Evolutionary conservation across 2,113 vertebrate genomes (phyloP).

Genomic region (Takifugu bimaculatus): DNA sequence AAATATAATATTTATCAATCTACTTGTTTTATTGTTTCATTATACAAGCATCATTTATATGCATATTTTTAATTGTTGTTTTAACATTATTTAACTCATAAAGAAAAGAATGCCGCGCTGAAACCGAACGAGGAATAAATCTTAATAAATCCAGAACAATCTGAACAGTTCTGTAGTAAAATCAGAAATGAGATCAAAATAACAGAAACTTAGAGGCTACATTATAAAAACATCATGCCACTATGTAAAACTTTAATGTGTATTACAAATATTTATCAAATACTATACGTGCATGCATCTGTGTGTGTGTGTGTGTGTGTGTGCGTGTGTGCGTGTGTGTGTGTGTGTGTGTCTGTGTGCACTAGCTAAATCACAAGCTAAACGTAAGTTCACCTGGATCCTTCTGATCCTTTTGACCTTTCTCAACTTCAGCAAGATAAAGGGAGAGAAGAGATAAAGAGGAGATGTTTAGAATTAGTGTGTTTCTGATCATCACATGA

Average conservation of each 20-base stretch:
- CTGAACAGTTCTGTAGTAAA: not conserved
- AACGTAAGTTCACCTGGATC: conserved; percentile 99
- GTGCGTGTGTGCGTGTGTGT: not conserved
- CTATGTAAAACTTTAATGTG: conserved; percentile 28
- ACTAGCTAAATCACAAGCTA: conserved; percentile 83
- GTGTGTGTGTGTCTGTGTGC: conserved; percentile 36
- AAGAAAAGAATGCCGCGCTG: not conserved
- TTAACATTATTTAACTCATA: not conserved
- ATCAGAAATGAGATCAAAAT: conserved; percentile 41
- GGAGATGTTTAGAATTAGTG: conserved; percentile 88
- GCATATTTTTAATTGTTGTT: not conserved
- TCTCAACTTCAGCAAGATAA: conserved; percentile 90
- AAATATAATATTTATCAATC: no score
- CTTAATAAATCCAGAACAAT: not conserved
- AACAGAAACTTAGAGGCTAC: conserved; percentile 60
- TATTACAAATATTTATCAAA: conserved; percentile 14
- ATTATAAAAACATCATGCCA: conserved; percentile 46
- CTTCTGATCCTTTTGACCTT: conserved; percentile 89
- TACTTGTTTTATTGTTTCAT: not conserved
- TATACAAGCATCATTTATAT: no score
- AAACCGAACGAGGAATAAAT: not conserved
- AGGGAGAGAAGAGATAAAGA: conserved; percentile 84
- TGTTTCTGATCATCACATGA: conserved; percentile 56
- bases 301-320: not conserved
- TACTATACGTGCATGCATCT: conserved; percentile 11